Conservation (phyloP, 2,888 invertebrate genomes). For the Tetranychus piercei region DNA sequence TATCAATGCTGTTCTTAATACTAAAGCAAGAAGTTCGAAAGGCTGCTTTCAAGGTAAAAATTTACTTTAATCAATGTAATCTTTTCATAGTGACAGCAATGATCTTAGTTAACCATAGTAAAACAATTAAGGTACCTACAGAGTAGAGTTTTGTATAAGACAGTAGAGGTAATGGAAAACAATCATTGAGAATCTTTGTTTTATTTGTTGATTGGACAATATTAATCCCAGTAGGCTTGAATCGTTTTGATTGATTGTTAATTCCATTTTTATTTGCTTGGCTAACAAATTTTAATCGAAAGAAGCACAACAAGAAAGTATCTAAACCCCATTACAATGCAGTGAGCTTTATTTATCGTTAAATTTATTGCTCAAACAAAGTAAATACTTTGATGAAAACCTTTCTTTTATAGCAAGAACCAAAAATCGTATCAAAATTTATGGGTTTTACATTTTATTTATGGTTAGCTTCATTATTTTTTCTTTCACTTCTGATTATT, state of each 20-base stretch:
- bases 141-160: too few relatives aligned
- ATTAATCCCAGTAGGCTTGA: too few relatives aligned
- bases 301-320: too few relatives aligned
- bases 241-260: too few relatives aligned
- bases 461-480: background rate
- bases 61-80: background rate
- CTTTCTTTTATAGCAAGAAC: background rate
- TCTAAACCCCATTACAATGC: too few relatives aligned
- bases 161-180: background rate
- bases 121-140: too few relatives aligned
- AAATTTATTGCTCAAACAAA: background rate
- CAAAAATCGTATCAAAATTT: background rate
- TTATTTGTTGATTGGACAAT: too few relatives aligned
- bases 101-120: too few relatives aligned
- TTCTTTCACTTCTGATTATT: background rate
- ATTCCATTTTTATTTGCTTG: background rate
- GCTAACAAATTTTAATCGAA: background rate
- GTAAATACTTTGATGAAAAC: background rate
- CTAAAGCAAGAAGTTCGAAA: conserved; percentile 67
- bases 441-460: conserved; percentile 5
- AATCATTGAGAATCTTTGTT: too few relatives aligned
- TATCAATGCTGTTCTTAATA: conserved; percentile 75
- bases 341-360: too few relatives aligned
- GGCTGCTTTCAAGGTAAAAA: conserved; percentile 57
- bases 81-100: background rate